Base-by-base conservation (phyloP, 1,140 invertebrate genomes). In the Drosophila cardini region DNA sequence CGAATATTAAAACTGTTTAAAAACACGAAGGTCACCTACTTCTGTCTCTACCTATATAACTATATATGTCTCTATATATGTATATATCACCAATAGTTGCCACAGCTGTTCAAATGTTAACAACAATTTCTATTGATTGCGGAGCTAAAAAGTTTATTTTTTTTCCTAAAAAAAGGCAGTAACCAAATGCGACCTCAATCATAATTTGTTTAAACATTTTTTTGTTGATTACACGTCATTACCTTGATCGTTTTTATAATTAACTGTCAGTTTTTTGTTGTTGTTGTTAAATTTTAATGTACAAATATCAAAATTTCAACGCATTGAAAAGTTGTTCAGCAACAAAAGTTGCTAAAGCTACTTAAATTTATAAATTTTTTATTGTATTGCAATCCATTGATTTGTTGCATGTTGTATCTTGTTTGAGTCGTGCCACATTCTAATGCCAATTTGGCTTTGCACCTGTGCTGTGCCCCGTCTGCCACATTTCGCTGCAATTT, bases 211-310 rank as follows among this genome's bases (percentile, higher is more conserved):
- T 73, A 80, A 76, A 84, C 68, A 64, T 36, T 48, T 76, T 73
- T 52, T 61, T 26, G 62, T 63, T 75, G 75, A 81, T 81, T 85
- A 72, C 64, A 64, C 60, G 67, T 36, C 53, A 85, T 85, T 85
- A 81, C 78, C 82, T 86, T 86, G 82, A 78, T 85, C 71, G 56
- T 60, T 84, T 79, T 79, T 77, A 81, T 77, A 85, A 81, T 85
- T 85, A 86, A 86, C 78, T 81, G 78, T 72, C 63, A 76, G 80
- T 75, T 78, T 26, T 72, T 38, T 13, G 16, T 67, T 67, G 30
- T 61, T 30, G 57, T 45, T 62, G 2, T 52, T 42, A 60, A 52
- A 45, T 76, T 64, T 69, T 61, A 36, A 48, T 63, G 26, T 16
- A 34, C 7, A 11, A 30, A 50, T 53, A 50, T 34, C 21, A 26